phyloP scores from a whole-genome alignment of 2,113 vertebrate genomes.

The rat (Rattus norvegicus) region DNA sequence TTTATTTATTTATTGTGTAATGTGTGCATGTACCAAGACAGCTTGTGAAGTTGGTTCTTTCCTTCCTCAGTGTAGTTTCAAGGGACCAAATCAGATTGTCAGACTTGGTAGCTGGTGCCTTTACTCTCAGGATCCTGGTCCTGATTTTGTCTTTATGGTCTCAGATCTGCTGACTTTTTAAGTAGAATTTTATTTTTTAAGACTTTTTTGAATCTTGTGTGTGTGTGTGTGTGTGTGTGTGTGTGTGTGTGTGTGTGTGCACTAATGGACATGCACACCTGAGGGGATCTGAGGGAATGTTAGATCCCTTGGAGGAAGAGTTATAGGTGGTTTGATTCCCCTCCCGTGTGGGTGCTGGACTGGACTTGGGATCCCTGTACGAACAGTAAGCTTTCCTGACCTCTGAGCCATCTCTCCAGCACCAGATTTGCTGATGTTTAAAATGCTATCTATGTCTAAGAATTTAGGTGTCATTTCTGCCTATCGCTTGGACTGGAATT shows the following conservation, averaged over 20 bases:
- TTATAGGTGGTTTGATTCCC: background rate
- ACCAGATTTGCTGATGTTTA: background rate
- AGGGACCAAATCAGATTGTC: background rate
- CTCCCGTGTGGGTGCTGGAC: background rate
- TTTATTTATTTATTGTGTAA: background rate
- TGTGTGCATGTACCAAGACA: background rate
- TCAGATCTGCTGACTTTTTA: background rate
- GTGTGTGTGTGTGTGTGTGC: too few relatives aligned
- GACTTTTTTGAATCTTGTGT: too few relatives aligned
- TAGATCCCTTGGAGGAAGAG: background rate
- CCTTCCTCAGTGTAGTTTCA: background rate
- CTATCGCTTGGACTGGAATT: background rate
- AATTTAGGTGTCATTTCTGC: background rate
- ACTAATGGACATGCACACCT: background rate
- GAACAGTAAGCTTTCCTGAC: background rate
- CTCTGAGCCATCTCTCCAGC: background rate
- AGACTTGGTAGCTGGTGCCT: background rate
- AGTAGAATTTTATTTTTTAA: background rate
- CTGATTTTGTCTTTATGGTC: background rate
- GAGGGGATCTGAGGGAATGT: background rate
- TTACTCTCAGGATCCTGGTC: background rate
- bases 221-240: background rate
- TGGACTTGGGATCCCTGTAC: too few relatives aligned
- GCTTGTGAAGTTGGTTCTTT: background rate
- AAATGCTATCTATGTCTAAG: slow-evolving; percentile 6